Evolutionary conservation across 2,888 invertebrate species (phyloP).

Genomic region (Caenorhabditis panamensis): DNA sequence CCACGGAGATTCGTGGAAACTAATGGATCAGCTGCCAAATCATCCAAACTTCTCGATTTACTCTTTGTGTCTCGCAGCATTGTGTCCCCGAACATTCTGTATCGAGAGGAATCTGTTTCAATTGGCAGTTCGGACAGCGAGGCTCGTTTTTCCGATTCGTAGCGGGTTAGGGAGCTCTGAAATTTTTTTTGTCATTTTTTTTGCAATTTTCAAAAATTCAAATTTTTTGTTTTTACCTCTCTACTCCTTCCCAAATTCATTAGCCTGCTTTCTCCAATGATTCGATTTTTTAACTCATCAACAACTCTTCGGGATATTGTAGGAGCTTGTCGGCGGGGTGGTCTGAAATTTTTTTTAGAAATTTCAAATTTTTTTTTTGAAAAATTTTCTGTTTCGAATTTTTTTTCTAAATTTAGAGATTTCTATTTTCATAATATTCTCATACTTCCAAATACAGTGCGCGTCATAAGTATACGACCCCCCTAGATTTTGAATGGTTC

Average conservation of each 20-base stretch:
- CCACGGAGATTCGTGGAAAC: conserved; percentile 68
- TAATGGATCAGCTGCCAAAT: conserved; percentile 63
- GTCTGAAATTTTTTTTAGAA: conserved; percentile 11
- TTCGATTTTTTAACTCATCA: conserved; percentile 88
- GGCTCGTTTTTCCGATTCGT: conserved; percentile 56
- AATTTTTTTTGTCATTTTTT: conserved; percentile 6
- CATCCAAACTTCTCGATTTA: conserved; percentile 69
- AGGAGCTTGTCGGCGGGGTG: conserved; percentile 45
- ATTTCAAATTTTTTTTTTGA: background rate
- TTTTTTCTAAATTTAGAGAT: too few species aligned
- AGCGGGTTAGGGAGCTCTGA: conserved; percentile 50
- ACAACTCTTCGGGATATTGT: conserved; percentile 64
- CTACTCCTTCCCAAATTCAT: conserved; percentile 41
- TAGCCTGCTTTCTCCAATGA: conserved; percentile 81
- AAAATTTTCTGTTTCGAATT: too few species aligned
- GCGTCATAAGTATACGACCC: too few species aligned
- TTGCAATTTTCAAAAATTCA: background rate
- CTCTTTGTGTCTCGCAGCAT: conserved; percentile 57
- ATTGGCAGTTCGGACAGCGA: conserved; percentile 66
- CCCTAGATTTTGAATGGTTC: too few species aligned
- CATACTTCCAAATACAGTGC: too few species aligned
- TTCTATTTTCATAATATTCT: too few species aligned
- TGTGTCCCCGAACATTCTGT: conserved; percentile 74
- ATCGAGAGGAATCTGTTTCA: conserved; percentile 36
- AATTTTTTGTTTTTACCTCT: conserved; percentile 29